A percentile compares a stretch with the other conserved stretches of the same genome.
Evolutionary conservation across 2,888 invertebrate species (phyloP).

Genomic region (Belgica antarctica): DNA sequence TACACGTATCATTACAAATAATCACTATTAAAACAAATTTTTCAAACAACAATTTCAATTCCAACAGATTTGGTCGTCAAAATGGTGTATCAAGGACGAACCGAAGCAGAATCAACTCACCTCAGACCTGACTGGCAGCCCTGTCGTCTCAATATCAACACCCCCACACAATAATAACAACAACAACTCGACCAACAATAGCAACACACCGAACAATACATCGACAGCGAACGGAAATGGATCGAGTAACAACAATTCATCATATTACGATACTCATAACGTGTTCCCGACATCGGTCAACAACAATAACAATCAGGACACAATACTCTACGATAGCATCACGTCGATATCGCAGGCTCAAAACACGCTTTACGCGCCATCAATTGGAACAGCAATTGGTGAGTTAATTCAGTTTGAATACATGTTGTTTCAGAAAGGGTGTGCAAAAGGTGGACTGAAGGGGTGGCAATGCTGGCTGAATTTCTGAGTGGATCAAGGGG

Average conservation of each 20-base stretch:
- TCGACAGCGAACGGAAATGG: conserved; percentile 50
- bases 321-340: conserved; percentile 68
- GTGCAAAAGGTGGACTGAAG: too few relatives aligned
- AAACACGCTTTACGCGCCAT: conserved; percentile 72
- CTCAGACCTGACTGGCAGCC: conserved; percentile 69
- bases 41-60: neutral
- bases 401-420: conserved; percentile 49
- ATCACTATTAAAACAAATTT: conserved; percentile 12
- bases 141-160: conserved; percentile 59
- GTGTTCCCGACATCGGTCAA: conserved; percentile 48
- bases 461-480: too few relatives aligned
- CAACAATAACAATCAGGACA: conserved; percentile 51
- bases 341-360: conserved; percentile 73
- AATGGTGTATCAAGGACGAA: conserved; percentile 90
- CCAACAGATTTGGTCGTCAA: conserved; percentile 78
- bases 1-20: too few relatives aligned
- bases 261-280: conserved; percentile 61
- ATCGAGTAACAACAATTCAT: conserved; percentile 51
- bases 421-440: neutral
- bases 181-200: conserved; percentile 24
- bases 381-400: conserved; percentile 69
- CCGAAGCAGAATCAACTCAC: conserved; percentile 80
- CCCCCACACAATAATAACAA: conserved; percentile 43
- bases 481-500: neutral
- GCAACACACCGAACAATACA: conserved; percentile 48